Evolutionary conservation across 2,797 vertebrate genomes (phyloP).

Genomic region (Urophycis tenuis): DNA sequence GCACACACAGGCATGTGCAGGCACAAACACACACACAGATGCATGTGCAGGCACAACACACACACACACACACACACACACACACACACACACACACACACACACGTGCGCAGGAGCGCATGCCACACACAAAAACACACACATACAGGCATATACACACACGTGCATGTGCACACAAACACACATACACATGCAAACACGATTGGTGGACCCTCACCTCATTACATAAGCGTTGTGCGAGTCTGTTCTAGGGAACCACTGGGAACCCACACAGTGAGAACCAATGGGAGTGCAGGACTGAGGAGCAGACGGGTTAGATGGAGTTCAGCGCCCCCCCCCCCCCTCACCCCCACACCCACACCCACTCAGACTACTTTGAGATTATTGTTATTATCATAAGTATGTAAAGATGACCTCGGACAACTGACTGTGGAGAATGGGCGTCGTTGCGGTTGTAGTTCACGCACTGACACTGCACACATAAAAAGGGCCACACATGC

Average conservation of each 20-base stretch:
- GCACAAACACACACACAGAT: neutral
- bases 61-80: neutral
- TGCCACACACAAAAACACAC: neutral
- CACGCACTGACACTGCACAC: neutral
- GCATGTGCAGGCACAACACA: no score
- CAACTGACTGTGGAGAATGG: neutral
- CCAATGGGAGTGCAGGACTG: constrained; percentile 16
- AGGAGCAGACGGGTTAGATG: neutral
- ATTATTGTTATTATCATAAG: no score
- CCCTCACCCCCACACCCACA: neutral
- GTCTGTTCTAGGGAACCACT: constrained; percentile 8
- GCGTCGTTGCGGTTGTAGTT: neutral
- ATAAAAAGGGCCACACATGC: constrained; percentile 1
- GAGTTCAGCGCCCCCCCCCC: neutral
- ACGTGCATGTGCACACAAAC: no score
- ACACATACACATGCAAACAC: neutral
- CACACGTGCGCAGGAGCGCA: neutral
- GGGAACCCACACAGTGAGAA: constrained; percentile 12
- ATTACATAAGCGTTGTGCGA: constrained; percentile 56
- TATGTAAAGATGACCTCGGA: neutral
- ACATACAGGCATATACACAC: neutral
- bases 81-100: neutral
- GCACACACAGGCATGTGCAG: no score
- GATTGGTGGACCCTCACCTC: neutral
- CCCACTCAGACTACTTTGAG: neutral